Evolutionary conservation across 2,888 invertebrate species (phyloP), one percentile per base, ranked within the genome.

Genomic region (Thysanoteuthis rhombus): DNA sequence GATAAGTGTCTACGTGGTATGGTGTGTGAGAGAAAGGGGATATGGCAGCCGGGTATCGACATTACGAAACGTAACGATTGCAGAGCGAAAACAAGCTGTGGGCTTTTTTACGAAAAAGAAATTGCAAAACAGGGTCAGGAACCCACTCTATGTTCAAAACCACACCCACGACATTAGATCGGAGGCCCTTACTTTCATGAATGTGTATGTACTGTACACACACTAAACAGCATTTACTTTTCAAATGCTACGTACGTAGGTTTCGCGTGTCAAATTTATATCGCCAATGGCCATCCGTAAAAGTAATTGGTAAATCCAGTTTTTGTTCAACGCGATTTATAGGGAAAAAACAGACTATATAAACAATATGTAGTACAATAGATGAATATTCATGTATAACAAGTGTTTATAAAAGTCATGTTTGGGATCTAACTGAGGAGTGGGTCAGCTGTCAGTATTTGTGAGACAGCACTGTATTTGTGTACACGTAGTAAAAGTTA

Each of bases 31-130:
- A 75, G 75, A 16, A n/a, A n/a, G n/a, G 75, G n/a, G 75, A 36
- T n/a, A 75, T 75, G 75, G n/a, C 75, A 75, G 75, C n/a, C n/a
- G 75, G n/a, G 75, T 75, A 75, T 75, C n/a, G 75, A 75, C 75
- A 75, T 75, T 10, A 75, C 58, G 8, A 75, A 75, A n/a, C 58
- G 8, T 36, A 75, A n/a, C n/a, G 75, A n/a, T n/a, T n/a, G n/a
- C n/a, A 16, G 75, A 75, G 12, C n/a, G n/a, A 75, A n/a, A 75
- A n/a, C n/a, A n/a, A 36, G n/a, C 25, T 42, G 75, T n/a, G 4
- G 16, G 75, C n/a, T n/a, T 75, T 75, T n/a, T n/a, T 25, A 75
- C n/a, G 75, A n/a, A 16, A n/a, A n/a, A 75, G 10, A 75, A 75
- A 36, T n/a, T 25, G 0, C 5, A 25, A 52, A 52, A 52, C 25